Evolutionary conservation across 2,113 vertebrate genomes (phyloP), one percentile per base, ranked within the genome.

Genomic region (Mustela lutreola): DNA sequence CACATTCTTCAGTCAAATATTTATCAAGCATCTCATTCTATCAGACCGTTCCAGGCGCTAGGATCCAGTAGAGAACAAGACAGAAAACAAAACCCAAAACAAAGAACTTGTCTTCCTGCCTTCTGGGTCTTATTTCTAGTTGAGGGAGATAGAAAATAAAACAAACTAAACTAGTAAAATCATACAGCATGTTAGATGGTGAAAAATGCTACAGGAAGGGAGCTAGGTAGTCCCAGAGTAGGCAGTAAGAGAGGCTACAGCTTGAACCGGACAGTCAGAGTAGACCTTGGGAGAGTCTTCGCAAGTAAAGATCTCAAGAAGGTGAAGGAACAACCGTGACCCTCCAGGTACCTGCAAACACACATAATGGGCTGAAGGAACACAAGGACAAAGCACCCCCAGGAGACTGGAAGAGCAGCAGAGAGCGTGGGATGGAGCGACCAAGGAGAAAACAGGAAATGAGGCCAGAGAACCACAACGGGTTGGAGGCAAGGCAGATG

Each of bases 1-100:
- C 42, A 73, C 82, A 80, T 75, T 79, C 19, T 80, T 95, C 24
- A 60, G 50, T 78, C 60, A 97, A 76, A 92, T 87, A 96, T 76
- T 80, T 95, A 90, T 87, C 62, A 97, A 48, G 11, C 24, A 36
- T 56, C 42, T 60, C 31, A 50, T 89, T 91, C 2, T 1, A 22
- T 50, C 78, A 91, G 45, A 73, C 45, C 19, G 42, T 50, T 71
- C 39, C 50, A 83, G 67, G 36, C 28, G 80, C 9, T 45, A 84
- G 50, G 15, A 36, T 62, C 22, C 48, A 89, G 19, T 7, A 63
- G 39, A 79, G 80, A 96, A 48, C 22, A 58, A 97, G n/a, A 56
- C 19, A 82, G 33, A 95, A 89, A 97, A 82, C 3, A 28, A 87
- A 95, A 91, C 48, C 19, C 45, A 56, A 48, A 65, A 24, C 58